These are phyloP conservation scores for Isichthys henryi DNA, from an alignment of 2,113 vertebrate species.

Conservation along the genomic window DNA sequence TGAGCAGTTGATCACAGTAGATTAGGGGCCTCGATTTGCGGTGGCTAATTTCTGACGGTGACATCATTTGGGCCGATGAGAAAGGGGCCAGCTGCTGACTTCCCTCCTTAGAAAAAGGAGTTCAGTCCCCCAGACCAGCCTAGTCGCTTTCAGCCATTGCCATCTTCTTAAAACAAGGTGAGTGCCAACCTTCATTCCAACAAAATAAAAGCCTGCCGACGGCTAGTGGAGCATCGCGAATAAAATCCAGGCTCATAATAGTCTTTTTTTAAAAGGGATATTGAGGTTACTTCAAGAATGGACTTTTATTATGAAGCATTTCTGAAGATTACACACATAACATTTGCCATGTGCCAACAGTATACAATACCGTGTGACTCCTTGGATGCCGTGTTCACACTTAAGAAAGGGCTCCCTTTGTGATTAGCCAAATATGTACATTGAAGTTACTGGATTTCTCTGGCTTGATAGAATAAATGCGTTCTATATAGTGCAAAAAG, in stretches of 20 bases:
- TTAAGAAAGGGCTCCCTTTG: neutral
- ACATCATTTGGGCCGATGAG: conserved; percentile 24
- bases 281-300: neutral
- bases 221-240: neutral
- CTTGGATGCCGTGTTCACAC: neutral
- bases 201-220: neutral
- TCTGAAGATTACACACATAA: neutral
- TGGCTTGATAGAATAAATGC: neutral
- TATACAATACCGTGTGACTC: neutral
- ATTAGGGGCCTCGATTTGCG: neutral
- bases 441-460: neutral
- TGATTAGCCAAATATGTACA: too few species aligned
- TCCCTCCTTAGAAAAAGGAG: neutral
- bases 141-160: neutral
- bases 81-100: neutral
- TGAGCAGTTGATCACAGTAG: neutral
- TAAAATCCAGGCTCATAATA: neutral
- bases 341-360: neutral
- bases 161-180: neutral
- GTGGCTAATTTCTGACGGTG: conserved; percentile 46
- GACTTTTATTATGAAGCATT: neutral
- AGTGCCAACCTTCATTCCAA: neutral
- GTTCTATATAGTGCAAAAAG: neutral
- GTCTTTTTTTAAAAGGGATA: neutral
- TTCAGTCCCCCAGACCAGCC: neutral